Evolutionary conservation across 2,797 vertebrate species (phyloP).

Genomic region (Scolopax rusticola): DNA sequence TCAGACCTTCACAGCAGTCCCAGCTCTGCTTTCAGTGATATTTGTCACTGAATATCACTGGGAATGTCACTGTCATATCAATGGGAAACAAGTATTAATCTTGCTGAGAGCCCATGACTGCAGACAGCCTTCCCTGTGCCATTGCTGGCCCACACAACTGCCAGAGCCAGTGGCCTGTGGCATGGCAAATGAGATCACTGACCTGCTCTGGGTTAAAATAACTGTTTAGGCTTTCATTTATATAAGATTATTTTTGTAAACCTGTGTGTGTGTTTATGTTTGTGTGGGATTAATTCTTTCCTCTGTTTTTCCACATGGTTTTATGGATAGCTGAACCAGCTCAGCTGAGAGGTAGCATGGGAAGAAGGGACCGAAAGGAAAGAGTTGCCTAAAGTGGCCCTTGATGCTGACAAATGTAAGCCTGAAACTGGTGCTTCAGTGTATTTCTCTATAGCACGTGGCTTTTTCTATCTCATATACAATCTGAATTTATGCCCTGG

Average conservation of each 20-base stretch:
- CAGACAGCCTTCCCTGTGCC: neutral
- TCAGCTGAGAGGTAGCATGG: neutral
- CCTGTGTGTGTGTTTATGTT: neutral
- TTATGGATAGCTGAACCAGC: neutral
- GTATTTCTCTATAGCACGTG: accelerated
- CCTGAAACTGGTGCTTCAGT: neutral
- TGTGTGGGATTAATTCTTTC: neutral
- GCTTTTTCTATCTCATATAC: accelerated
- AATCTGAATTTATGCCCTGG: neutral
- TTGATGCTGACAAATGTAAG: neutral
- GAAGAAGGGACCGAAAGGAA: neutral
- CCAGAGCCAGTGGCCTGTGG: neutral
- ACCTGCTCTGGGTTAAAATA: neutral
- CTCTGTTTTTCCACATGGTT: neutral
- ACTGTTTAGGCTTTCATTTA: neutral
- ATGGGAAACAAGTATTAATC: neutral
- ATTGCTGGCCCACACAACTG: neutral
- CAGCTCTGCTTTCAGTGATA: neutral
- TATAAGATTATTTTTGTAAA: neutral
- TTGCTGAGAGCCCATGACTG: neutral
- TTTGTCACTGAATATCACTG: too few species aligned
- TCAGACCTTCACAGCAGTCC: neutral
- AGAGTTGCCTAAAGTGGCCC: neutral
- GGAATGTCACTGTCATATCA: neutral
- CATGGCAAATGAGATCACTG: neutral